Percentiles rank a stretch among this genome's conserved stretches.
Evolutionary conservation across 2,888 invertebrate genomes (phyloP).

Genomic region (Caenorhabditis doughertyi): DNA sequence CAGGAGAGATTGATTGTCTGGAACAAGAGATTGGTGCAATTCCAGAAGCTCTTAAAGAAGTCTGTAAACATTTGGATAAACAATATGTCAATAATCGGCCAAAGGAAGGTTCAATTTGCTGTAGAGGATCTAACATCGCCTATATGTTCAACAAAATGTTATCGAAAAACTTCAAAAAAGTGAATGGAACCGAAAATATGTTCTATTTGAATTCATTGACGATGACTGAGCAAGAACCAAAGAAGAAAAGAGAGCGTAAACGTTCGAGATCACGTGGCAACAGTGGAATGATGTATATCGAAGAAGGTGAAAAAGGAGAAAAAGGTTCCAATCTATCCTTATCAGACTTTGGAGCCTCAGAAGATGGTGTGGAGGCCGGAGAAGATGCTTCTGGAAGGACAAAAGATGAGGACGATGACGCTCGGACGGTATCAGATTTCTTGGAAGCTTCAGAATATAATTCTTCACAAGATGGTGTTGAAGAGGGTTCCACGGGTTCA

Average conservation of each 20-base stretch:
- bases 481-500: background rate
- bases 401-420: background rate
- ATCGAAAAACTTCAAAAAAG: constrained; percentile 45
- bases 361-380: background rate
- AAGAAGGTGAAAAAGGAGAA: constrained; percentile 1
- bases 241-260: background rate
- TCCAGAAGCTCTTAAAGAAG: constrained; percentile 49
- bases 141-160: constrained; percentile 60
- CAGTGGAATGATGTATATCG: constrained; percentile 54
- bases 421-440: background rate
- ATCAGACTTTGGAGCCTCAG: constrained; percentile 1
- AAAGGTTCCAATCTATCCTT: background rate
- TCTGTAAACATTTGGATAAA: constrained; percentile 66
- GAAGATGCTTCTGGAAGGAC: constrained; percentile 4
- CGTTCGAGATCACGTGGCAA: constrained; percentile 21
- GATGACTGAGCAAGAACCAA: constrained; percentile 6
- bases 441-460: background rate
- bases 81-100: background rate
- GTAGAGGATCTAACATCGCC: constrained; percentile 61
- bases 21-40: constrained; percentile 63
- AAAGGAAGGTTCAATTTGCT: constrained; percentile 35
- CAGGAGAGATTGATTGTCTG: constrained; percentile 36
- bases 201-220: constrained; percentile 51
- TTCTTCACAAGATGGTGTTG: background rate
- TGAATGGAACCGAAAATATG: constrained; percentile 51